A percentile compares a stretch with the other conserved stretches of the same genome.
Evolutionary conservation across 2,797 vertebrate genomes (phyloP).

Genomic region (Sebastes wilsoni): DNA sequence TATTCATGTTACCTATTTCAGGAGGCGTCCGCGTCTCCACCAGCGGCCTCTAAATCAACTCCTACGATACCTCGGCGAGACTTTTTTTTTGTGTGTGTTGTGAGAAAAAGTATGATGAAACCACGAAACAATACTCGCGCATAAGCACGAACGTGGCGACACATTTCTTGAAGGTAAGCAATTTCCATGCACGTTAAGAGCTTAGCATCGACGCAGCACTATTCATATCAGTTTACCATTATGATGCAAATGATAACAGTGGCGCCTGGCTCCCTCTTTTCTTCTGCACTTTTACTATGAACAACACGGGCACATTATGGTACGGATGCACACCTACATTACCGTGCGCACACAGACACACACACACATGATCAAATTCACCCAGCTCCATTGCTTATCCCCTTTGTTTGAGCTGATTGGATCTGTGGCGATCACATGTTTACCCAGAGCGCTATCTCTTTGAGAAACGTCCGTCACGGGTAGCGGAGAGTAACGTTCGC

Average conservation of each 20-base stretch:
- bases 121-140: conserved; percentile 58
- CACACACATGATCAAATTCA: conserved; percentile 47
- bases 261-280: conserved; percentile 56
- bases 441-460: conserved; percentile 78
- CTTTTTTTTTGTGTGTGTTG: conserved; percentile 20
- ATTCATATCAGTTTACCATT: conserved; percentile 78
- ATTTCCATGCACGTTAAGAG: conserved; percentile 70
- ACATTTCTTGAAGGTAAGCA: conserved; percentile 78
- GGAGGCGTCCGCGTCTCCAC: conserved; percentile 25
- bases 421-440: conserved; percentile 81
- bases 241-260: conserved; percentile 83
- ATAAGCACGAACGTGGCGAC: conserved; percentile 50
- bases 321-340: conserved; percentile 70
- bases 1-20: conserved; percentile 37
- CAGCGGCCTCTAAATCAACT: conserved; percentile 50
- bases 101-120: conserved; percentile 69
- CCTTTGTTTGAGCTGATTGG: conserved; percentile 80
- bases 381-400: conserved; percentile 72
- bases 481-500: conserved; percentile 72
- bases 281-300: conserved; percentile 58
- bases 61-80: conserved; percentile 54
- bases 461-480: conserved; percentile 81
- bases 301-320: conserved; percentile 44
- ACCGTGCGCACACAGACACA: conserved; percentile 26
- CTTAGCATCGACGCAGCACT: conserved; percentile 70